Evolutionary conservation across 2,888 invertebrate genomes (phyloP).

Genomic region (Cephus pygmeus): DNA sequence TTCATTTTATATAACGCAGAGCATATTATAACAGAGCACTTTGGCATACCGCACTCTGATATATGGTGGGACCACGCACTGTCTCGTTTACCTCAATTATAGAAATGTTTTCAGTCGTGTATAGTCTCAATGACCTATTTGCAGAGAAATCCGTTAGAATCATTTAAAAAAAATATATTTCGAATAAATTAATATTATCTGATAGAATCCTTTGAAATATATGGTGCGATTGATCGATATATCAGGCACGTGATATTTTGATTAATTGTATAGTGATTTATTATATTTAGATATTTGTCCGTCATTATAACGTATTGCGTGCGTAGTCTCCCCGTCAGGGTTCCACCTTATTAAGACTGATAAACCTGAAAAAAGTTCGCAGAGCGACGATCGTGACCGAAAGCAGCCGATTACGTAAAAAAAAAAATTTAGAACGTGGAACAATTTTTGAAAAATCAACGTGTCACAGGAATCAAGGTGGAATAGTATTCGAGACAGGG

Average conservation of each 20-base stretch:
- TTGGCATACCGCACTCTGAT: slow-evolving; percentile 12
- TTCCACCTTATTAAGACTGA: slow-evolving; percentile 49
- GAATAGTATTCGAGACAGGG: background rate
- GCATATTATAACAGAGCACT: slow-evolving; percentile 11
- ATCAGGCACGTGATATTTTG: background rate
- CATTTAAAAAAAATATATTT: background rate
- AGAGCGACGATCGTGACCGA: slow-evolving; percentile 15
- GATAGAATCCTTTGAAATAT: background rate
- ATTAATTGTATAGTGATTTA: background rate
- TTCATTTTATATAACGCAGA: slow-evolving; percentile 15
- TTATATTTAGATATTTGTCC: background rate
- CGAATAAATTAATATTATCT: background rate
- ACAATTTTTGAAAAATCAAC: background rate
- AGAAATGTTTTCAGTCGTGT: background rate
- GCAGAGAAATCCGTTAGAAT: background rate
- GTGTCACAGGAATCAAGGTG: slow-evolving; percentile 5
- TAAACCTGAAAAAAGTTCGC: slow-evolving; percentile 26
- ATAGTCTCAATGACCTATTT: background rate
- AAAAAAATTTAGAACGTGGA: background rate
- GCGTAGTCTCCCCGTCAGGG: slow-evolving; percentile 38
- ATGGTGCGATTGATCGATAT: background rate
- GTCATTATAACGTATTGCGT: slow-evolving; percentile 4
- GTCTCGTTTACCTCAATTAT: background rate
- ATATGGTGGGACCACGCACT: slow-evolving; percentile 11
- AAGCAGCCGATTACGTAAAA: background rate